phyloP scores from a whole-genome alignment of 2,888 invertebrate genomes.

The Bhutanitis thaidina region DNA sequence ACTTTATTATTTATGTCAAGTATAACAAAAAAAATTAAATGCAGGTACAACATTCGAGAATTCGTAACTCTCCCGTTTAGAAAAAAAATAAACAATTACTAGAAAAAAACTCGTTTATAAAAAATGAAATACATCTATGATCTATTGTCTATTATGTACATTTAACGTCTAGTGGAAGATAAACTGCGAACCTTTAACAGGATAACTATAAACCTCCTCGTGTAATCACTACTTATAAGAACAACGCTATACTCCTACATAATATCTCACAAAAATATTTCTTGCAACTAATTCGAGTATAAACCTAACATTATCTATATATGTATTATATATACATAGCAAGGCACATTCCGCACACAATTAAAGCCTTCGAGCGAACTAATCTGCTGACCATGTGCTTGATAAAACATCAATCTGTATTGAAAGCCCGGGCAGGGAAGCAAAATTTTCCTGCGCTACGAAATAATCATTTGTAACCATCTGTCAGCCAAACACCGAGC shows the following conservation, averaged over 20 bases:
- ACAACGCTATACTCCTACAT: constrained; percentile 66
- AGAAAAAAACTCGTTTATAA: constrained; percentile 63
- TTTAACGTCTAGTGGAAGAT: constrained; percentile 75
- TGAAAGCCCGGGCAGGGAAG: constrained; percentile 47
- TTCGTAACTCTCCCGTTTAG: constrained; percentile 71
- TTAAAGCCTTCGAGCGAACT: constrained; percentile 68
- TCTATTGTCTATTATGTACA: constrained; percentile 71
- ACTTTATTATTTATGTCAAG: constrained; percentile 76
- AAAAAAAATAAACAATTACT: constrained; percentile 72
- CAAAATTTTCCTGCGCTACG: constrained; percentile 19
- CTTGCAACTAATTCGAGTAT: constrained; percentile 79
- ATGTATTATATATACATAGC: constrained; percentile 72
- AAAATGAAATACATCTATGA: constrained; percentile 64
- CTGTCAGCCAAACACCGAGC: constrained; percentile 17
- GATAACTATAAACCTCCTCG: constrained; percentile 64
- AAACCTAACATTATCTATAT: constrained; percentile 67
- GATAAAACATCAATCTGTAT: constrained; percentile 68
- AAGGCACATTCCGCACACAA: constrained; percentile 81
- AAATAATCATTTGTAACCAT: constrained; percentile 4
- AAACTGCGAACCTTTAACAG: constrained; percentile 79
- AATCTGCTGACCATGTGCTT: constrained; percentile 67
- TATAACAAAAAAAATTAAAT: constrained; percentile 76
- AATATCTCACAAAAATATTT: constrained; percentile 76
- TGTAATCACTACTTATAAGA: constrained; percentile 61
- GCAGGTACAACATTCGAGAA: constrained; percentile 81